Conservation (phyloP, 2,797 vertebrate species). For the Cirrhinus molitorella region DNA sequence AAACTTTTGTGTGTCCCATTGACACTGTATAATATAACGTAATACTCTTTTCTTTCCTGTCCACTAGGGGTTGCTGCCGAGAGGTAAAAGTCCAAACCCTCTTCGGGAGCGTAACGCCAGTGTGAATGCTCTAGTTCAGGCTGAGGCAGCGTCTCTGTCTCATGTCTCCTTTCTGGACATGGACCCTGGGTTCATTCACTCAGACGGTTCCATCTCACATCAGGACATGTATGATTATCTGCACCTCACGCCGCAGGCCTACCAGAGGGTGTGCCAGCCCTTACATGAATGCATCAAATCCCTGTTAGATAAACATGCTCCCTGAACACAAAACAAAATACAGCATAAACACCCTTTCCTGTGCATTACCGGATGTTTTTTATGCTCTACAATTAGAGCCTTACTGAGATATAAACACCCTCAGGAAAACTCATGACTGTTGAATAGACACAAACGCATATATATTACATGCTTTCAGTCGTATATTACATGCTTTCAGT, state of each 20-base stretch:
- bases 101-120: constrained; percentile 83
- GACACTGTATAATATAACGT: neutral
- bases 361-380: neutral
- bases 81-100: constrained; percentile 87
- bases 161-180: constrained; percentile 83
- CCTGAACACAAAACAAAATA: constrained; percentile 28
- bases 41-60: constrained; percentile 1
- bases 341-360: neutral
- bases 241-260: constrained; percentile 87
- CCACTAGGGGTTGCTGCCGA: constrained; percentile 85
- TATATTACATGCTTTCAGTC: constrained; percentile 25
- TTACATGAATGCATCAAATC: constrained; percentile 82
- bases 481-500: constrained; percentile 22
- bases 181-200: constrained; percentile 89
- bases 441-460: neutral
- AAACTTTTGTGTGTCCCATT: no score
- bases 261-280: constrained; percentile 85
- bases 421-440: constrained; percentile 24
- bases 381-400: constrained; percentile 25
- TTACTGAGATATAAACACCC: constrained; percentile 18
- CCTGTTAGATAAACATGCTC: constrained; percentile 77
- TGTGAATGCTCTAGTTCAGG: constrained; percentile 84
- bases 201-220: constrained; percentile 89
- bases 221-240: constrained; percentile 95
- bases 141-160: constrained; percentile 74